Evolutionary conservation across 2,888 invertebrate species (phyloP), one percentile per base, ranked within the genome.

Genomic region (Platycheirus rosarum): DNA sequence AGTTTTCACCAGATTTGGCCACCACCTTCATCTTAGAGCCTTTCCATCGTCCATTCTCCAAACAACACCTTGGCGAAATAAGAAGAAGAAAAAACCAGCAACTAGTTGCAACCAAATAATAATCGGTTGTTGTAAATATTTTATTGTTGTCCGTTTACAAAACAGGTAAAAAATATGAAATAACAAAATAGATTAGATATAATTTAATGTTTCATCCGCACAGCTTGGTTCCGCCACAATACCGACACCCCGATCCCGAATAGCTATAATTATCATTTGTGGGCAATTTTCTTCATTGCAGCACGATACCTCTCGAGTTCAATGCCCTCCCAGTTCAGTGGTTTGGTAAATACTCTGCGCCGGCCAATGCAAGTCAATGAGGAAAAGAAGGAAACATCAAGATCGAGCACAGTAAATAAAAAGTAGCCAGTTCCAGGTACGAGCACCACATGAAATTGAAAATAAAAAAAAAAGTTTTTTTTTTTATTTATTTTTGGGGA

Each of bases 281-380:
- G 87, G 88, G 85, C 4, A 87, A 78, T 75, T 37, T 65, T 55
- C 55, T 87, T 85, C 53, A 89, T 82, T 60, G 87, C 87, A 6
- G 88, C 85, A 89, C 89, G 88, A 85, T 94, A 94, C 35, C 87
- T 88, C 42, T 90, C 87, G 70, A 94, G 89, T 89, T 95, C 94
- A 76, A 92, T 89, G 57, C 93, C 93, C 90, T 95, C 95, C 95
- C 95, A 95, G 86, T 90, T 85, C 32, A 87, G 84, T 75, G 89
- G 86, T 84, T 90, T 90, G 18, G 92, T 85, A 84, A 91, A 91
- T 63, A 90, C 87, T 32, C 93, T 91, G 85, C 88, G 57, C 40
- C 11, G 32, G 91, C 49, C 63, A n/a, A 49, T 62, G 73, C 75
- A 85, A 85, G 85, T 85, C 88, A 86, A 85, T 86, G 86, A 85